phyloP scores from a whole-genome alignment of 2,113 vertebrate genomes.

The Promerops cafer region DNA sequence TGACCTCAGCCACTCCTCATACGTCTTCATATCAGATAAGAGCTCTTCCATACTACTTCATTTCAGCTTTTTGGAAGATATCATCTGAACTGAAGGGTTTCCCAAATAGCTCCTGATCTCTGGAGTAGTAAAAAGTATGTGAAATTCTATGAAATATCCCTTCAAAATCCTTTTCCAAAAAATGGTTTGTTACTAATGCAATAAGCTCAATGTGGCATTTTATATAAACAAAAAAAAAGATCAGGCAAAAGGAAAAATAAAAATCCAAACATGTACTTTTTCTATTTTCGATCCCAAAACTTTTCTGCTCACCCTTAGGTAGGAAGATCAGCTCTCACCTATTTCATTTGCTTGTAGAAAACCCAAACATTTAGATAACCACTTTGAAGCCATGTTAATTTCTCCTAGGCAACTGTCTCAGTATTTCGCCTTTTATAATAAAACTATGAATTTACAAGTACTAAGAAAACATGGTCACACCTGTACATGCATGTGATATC shows the following conservation, averaged over 20 bases:
- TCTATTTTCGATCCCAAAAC: neutral
- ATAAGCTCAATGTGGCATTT: neutral
- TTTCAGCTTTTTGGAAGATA: neutral
- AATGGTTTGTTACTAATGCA: neutral
- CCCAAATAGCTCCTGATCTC: neutral
- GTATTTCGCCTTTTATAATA: neutral
- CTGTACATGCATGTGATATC: neutral
- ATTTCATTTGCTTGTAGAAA: neutral
- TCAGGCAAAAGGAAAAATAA: neutral
- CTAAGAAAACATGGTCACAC: neutral
- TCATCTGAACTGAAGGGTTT: neutral
- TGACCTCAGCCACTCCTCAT: neutral
- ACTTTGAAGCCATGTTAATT: neutral
- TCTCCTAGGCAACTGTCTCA: neutral
- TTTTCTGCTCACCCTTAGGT: neutral
- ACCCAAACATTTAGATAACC: neutral
- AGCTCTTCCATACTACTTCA: neutral
- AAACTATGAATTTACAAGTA: neutral
- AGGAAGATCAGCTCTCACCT: neutral
- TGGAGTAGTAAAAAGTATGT: neutral
- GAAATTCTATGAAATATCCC: neutral
- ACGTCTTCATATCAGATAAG: neutral
- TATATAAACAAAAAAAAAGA: neutral
- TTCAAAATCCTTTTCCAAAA: neutral
- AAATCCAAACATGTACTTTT: neutral